phyloP scores from a whole-genome alignment of 2,113 vertebrate genomes.

The Tachuris rubrigastra region DNA sequence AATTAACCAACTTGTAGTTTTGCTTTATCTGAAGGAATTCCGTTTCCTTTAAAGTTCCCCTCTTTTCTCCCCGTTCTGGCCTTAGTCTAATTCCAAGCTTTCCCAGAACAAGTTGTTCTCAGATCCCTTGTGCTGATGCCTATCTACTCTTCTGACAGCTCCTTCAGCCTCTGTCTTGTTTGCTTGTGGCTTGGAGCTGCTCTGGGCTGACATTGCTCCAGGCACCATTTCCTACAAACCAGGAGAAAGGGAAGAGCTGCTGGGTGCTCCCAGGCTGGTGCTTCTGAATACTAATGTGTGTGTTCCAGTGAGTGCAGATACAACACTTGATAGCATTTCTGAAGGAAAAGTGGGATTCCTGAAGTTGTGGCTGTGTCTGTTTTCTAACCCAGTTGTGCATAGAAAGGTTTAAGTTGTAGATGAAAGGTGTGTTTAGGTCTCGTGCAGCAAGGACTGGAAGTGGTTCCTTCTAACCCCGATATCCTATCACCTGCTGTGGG shows the following conservation, averaged over 20 bases:
- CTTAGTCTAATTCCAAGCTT: neutral
- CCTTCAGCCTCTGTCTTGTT: neutral
- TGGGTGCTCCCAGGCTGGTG: neutral
- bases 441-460: neutral
- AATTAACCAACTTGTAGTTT: constrained; percentile 6
- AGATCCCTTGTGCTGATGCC: neutral
- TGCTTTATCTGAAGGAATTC: constrained; percentile 3
- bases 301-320: neutral
- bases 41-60: neutral
- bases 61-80: neutral
- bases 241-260: neutral
- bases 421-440: neutral
- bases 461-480: neutral
- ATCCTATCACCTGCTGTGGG: neutral
- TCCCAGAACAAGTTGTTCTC: constrained; percentile 12
- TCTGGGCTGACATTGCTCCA: neutral
- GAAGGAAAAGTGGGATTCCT: neutral
- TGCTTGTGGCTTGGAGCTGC: neutral
- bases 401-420: neutral
- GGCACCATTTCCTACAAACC: neutral
- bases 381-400: neutral
- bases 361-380: neutral
- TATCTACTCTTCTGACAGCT: neutral
- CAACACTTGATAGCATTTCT: neutral
- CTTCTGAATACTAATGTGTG: neutral